Base-by-base conservation (phyloP, 2,888 invertebrate species). In the Eilema depressum region DNA sequence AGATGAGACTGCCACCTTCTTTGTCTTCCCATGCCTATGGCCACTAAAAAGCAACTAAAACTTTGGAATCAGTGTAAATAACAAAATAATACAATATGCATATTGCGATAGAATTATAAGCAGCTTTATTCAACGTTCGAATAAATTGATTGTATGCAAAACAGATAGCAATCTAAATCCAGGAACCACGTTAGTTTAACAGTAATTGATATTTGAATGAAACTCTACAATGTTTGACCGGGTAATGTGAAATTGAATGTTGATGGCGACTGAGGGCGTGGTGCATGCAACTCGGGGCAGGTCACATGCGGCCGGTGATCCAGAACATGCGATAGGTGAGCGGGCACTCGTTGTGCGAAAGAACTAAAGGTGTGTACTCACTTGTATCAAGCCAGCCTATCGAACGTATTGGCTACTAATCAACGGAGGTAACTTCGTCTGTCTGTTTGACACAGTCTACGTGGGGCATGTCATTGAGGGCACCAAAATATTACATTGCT, bases 311-410 rank as follows among this genome's bases (percentile, higher is more conserved):
- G 71, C 75, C 86, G 77, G 73, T 87, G 89, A 89, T 89, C 88
- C 89, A 88, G 81, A 89, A 88, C 90, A 89, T 86, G 88, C 86
- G 79, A 88, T 86, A 86, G 83, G 83, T 83, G 81, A 87, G 23
- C 23, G 65, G 25, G 56, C 82, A 83, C 68, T 64, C 70, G 37
- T 37, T 65, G 25, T 37, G 5, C 23, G 23, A 33, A 57, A 17
- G 57, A 63, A 41, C 33, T 37, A 57, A 66, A 66, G 37, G 33
- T 20, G 11, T 66, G 25, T 17, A 2, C 33, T 4, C 57, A 66
- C 20, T 26, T 30, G 37, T 28, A 30, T 41, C 26, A 20, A 20
- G 5, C 3, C 20, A n/a, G 7, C 17, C 17, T 7, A 17, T 5
- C 57, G 57, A 41, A 41, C 41, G 20, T 47, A 47, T 47, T 20